A percentile compares a stretch with the other conserved stretches of the same genome.
These are phyloP conservation scores for Centropus unirufus DNA, from an alignment of 2,113 vertebrate genomes.

Conservation along the genomic window DNA sequence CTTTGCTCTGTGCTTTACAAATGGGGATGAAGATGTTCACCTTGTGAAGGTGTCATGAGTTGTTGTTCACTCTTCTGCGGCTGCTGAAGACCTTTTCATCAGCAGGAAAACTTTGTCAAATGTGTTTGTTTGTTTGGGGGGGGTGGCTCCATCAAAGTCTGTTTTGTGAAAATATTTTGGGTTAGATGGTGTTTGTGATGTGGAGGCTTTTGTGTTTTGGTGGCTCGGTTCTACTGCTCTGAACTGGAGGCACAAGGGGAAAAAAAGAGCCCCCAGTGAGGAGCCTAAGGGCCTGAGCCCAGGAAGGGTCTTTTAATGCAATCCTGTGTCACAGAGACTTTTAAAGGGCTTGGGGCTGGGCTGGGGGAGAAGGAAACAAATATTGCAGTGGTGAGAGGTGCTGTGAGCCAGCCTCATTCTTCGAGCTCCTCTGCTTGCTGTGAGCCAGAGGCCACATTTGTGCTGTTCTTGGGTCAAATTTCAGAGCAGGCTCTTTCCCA, in stretches of 20 bases:
- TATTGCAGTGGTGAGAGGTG: neutral
- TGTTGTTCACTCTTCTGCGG: neutral
- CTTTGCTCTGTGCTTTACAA: neutral
- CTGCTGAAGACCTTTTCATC: neutral
- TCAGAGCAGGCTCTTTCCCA: neutral
- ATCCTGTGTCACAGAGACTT: rapidly evolving
- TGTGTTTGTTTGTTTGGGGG: no score
- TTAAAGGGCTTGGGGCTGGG: neutral
- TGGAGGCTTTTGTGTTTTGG: neutral
- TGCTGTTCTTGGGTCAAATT: neutral
- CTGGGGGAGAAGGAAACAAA: neutral
- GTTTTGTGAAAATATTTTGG: neutral
- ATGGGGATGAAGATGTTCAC: neutral
- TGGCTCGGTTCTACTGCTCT: neutral
- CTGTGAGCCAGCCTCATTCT: neutral
- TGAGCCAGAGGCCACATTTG: neutral
- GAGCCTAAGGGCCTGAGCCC: neutral
- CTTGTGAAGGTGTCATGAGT: no score
- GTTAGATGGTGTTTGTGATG: neutral
- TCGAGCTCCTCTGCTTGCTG: rapidly evolving
- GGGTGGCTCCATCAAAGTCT: no score
- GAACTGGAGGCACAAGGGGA: rapidly evolving
- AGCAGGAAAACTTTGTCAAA: rapidly evolving
- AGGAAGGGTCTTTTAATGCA: neutral
- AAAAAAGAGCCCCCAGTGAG: rapidly evolving